Evolutionary conservation across 2,888 invertebrate genomes (phyloP).

Genomic region (Escarpia spicata): DNA sequence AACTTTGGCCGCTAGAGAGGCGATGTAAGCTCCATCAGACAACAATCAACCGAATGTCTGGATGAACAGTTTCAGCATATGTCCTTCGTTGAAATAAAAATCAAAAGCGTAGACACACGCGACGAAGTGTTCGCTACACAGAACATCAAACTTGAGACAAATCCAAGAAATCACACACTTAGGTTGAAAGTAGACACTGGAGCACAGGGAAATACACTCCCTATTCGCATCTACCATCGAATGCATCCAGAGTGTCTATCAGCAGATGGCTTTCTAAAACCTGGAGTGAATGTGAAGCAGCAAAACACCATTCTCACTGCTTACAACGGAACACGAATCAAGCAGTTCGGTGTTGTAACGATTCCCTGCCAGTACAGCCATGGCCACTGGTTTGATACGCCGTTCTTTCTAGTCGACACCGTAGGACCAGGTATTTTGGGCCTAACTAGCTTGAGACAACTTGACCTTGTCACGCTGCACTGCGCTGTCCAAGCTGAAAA

Average conservation of each 20-base stretch:
- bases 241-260: slow-evolving; percentile 7
- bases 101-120: neutral
- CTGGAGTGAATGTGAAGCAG: neutral
- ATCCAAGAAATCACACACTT: neutral
- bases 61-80: neutral
- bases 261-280: neutral
- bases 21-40: neutral
- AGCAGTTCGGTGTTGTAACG: neutral
- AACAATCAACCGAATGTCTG: neutral
- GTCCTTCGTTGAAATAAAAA: too few species aligned
- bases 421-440: neutral
- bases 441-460: neutral
- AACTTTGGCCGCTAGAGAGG: neutral
- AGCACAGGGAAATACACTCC: neutral
- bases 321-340: neutral
- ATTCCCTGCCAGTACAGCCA: neutral
- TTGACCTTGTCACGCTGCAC: neutral
- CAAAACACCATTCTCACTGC: too few species aligned
- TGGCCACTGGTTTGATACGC: neutral
- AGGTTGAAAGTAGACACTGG: neutral
- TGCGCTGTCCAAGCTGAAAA: neutral
- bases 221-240: neutral
- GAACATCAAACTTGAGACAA: slow-evolving; percentile 6
- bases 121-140: neutral
- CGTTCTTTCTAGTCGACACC: too few species aligned